Evolutionary conservation across 2,888 invertebrate genomes (phyloP).

Genomic region (Tridacna gigas): DNA sequence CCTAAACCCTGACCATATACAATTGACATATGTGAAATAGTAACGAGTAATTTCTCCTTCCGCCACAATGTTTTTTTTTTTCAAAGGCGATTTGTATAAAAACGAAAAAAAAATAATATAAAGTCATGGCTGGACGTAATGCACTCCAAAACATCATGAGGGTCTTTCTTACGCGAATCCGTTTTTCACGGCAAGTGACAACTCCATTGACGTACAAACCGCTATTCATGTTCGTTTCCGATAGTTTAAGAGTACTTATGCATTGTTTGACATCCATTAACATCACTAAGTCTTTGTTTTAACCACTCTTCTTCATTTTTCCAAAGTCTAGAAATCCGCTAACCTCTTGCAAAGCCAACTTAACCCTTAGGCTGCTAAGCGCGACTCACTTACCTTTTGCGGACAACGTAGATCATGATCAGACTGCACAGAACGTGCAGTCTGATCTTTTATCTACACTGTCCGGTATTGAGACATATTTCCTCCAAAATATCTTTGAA

Average conservation of each 20-base stretch:
- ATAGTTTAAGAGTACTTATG: slow-evolving; percentile 22
- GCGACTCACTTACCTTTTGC: too few species aligned
- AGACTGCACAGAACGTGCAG: too few species aligned
- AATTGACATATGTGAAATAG: neutral
- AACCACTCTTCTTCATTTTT: neutral
- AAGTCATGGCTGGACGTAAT: too few species aligned
- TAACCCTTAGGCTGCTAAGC: too few species aligned
- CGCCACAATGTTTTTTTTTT: neutral
- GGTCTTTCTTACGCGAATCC: neutral
- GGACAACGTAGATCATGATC: too few species aligned
- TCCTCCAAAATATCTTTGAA: too few species aligned
- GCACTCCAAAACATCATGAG: too few species aligned
- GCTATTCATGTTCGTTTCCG: slow-evolving; percentile 10
- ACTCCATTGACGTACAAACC: neutral
- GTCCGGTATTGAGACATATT: too few species aligned
- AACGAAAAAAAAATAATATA: too few species aligned
- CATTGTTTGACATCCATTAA: neutral
- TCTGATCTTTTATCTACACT: too few species aligned
- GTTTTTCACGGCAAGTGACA: neutral
- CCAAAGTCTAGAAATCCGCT: neutral
- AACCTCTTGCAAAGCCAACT: neutral
- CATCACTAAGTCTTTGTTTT: neutral
- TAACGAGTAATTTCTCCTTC: neutral
- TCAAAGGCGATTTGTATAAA: too few species aligned
- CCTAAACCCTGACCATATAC: too few species aligned